Percentiles rank a stretch among this genome's conserved stretches.
phyloP scores from a whole-genome alignment of 2,797 vertebrate genomes.

The Sebastiscus tertius region DNA sequence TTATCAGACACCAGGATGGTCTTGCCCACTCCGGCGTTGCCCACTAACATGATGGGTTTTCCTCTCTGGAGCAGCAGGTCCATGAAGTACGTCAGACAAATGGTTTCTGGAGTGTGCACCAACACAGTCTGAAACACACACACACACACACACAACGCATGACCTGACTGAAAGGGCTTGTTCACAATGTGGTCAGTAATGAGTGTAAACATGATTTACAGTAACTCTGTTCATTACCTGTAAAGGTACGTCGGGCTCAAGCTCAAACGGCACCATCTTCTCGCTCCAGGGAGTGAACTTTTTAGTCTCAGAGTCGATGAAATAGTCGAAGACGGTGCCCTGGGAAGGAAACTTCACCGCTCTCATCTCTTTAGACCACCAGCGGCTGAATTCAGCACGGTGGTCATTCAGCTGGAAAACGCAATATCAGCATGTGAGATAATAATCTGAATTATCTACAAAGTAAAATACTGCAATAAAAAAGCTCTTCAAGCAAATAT shows the following conservation, averaged over 20 bases:
- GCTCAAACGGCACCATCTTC: slow-evolving; percentile 80
- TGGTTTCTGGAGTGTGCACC: slow-evolving; percentile 78
- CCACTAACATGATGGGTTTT: slow-evolving; percentile 80
- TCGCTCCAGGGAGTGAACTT: slow-evolving; percentile 86
- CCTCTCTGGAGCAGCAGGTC: slow-evolving; percentile 82
- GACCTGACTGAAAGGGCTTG: background rate
- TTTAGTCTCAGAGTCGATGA: slow-evolving; percentile 83
- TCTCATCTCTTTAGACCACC: slow-evolving; percentile 89
- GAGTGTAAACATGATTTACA: background rate
- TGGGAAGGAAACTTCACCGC: slow-evolving; percentile 86
- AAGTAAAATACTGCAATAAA: background rate
- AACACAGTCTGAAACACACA: slow-evolving; percentile 72
- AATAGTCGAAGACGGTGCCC: slow-evolving; percentile 91
- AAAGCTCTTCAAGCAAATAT: background rate
- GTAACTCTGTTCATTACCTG: slow-evolving; percentile 63
- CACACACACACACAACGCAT: background rate
- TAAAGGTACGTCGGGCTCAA: slow-evolving; percentile 81
- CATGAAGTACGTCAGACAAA: slow-evolving; percentile 80
- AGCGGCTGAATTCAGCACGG: slow-evolving; percentile 88
- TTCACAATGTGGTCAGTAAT: background rate
- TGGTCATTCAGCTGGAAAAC: slow-evolving; percentile 84
- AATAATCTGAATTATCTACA: background rate
- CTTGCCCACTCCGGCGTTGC: slow-evolving; percentile 84
- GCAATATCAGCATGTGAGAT: background rate
- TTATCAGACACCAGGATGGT: slow-evolving; percentile 79